Conservation (phyloP, 2,113 vertebrate species). For the Cyanistes caeruleus region DNA sequence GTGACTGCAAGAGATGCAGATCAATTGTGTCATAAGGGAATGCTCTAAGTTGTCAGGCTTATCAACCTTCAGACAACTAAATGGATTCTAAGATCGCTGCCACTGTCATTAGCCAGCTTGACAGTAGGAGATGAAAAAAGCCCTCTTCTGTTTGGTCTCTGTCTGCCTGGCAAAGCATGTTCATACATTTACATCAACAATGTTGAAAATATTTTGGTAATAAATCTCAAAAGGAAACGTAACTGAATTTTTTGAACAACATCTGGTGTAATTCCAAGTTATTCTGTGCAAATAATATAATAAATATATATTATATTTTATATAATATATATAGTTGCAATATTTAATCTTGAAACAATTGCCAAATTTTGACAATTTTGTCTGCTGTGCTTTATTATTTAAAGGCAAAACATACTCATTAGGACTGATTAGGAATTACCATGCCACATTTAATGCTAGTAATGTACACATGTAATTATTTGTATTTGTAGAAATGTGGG, state of each 20-base stretch:
- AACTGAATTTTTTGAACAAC: neutral
- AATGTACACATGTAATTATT: neutral
- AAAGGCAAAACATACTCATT: neutral
- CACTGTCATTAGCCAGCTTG: neutral
- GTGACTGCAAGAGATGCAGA: neutral
- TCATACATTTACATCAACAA: neutral
- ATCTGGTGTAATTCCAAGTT: neutral
- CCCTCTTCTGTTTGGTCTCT: neutral
- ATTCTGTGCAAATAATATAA: too few species aligned
- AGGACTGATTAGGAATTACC: neutral
- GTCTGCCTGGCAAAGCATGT: neutral
- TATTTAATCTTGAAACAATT: neutral
- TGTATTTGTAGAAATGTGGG: neutral
- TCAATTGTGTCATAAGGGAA: neutral
- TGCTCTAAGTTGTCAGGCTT: neutral
- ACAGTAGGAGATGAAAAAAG: neutral
- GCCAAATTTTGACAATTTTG: neutral
- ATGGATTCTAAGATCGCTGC: neutral
- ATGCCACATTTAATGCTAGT: neutral
- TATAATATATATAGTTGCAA: fast-evolving
- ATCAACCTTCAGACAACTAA: neutral
- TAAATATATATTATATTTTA: too few species aligned
- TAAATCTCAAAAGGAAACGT: neutral
- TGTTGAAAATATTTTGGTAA: neutral
- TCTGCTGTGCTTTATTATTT: neutral